Evolutionary conservation across 2,888 invertebrate species (phyloP).

Genomic region (Eristalinus aeneus): DNA sequence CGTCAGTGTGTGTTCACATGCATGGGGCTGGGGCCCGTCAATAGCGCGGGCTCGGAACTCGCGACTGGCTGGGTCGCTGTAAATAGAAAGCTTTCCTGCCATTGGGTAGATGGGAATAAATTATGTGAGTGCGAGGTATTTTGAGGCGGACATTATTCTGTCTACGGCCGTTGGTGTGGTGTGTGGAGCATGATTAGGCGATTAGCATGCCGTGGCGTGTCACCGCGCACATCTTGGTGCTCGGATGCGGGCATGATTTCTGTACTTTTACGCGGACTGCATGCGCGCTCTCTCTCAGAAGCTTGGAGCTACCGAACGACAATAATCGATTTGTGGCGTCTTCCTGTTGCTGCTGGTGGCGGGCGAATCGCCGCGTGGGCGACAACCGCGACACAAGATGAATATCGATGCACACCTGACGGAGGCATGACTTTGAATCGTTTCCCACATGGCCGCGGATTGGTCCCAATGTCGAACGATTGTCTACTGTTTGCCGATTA

Average conservation of each 20-base stretch:
- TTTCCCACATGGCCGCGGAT: slow-evolving; percentile 31
- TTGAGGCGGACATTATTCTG: slow-evolving; percentile 69
- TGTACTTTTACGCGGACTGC: neutral
- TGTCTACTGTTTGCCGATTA: neutral
- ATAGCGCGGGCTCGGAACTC: slow-evolving; percentile 59
- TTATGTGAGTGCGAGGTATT: slow-evolving; percentile 69
- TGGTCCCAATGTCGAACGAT: neutral
- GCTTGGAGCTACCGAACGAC: slow-evolving; percentile 53
- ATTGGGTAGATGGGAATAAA: slow-evolving; percentile 69
- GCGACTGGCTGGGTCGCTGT: slow-evolving; percentile 65
- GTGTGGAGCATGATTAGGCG: slow-evolving; percentile 67
- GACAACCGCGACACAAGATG: slow-evolving; percentile 49
- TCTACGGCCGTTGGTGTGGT: slow-evolving; percentile 60
- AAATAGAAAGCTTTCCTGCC: slow-evolving; percentile 70
- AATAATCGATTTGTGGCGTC: slow-evolving; percentile 67
- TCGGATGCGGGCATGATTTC: slow-evolving; percentile 42
- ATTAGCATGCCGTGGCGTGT: slow-evolving; percentile 68
- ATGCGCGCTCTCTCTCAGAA: slow-evolving; percentile 6
- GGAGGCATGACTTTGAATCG: slow-evolving; percentile 51
- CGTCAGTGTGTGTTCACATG: slow-evolving; percentile 60
- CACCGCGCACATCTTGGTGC: slow-evolving; percentile 60
- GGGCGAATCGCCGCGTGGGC: slow-evolving; percentile 59
- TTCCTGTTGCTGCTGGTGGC: slow-evolving; percentile 52
- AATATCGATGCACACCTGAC: slow-evolving; percentile 68
- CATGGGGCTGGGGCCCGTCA: slow-evolving; percentile 19